Percentiles rank a stretch among this genome's conserved stretches.
Conservation (phyloP, 2,888 invertebrate genomes). For the Fabriciana adippe region DNA sequence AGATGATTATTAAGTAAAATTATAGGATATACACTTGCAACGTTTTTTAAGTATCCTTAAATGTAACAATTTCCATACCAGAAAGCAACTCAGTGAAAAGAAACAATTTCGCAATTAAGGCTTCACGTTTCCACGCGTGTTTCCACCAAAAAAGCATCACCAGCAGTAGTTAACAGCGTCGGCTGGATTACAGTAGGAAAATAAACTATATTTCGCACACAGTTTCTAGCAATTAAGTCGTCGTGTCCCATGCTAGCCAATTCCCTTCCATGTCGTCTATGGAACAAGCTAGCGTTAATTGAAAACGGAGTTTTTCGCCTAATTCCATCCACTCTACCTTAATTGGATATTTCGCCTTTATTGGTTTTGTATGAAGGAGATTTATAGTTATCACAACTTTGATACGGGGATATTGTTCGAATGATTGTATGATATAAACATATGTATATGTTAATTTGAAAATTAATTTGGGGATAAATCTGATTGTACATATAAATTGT, state of each 20-base stretch:
- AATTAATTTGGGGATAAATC: no score
- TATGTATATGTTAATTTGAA: no score
- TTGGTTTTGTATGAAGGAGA: slow-evolving; percentile 9
- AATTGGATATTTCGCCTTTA: slow-evolving; percentile 37
- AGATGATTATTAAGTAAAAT: no score
- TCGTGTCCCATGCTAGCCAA: slow-evolving; percentile 61
- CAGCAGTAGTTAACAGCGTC: slow-evolving; percentile 59
- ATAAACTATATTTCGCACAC: slow-evolving; percentile 58
- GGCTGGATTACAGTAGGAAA: slow-evolving; percentile 59
- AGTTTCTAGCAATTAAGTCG: slow-evolving; percentile 58
- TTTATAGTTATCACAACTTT: background rate
- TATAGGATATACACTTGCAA: no score
- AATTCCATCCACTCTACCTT: slow-evolving; percentile 48
- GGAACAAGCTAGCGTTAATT: slow-evolving; percentile 75
- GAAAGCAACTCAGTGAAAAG: slow-evolving; percentile 36
- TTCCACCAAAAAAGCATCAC: slow-evolving; percentile 55
- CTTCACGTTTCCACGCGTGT: slow-evolving; percentile 49
- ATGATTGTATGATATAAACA: no score
- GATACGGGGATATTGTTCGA: no score
- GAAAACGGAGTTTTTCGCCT: slow-evolving; percentile 70
- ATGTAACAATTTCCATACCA: background rate
- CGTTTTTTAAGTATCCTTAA: background rate
- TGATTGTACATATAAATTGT: no score
- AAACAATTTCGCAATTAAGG: slow-evolving; percentile 60
- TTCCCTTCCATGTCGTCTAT: slow-evolving; percentile 55